Conservation (phyloP, 2,888 invertebrate species). For the Fragum fragum region DNA sequence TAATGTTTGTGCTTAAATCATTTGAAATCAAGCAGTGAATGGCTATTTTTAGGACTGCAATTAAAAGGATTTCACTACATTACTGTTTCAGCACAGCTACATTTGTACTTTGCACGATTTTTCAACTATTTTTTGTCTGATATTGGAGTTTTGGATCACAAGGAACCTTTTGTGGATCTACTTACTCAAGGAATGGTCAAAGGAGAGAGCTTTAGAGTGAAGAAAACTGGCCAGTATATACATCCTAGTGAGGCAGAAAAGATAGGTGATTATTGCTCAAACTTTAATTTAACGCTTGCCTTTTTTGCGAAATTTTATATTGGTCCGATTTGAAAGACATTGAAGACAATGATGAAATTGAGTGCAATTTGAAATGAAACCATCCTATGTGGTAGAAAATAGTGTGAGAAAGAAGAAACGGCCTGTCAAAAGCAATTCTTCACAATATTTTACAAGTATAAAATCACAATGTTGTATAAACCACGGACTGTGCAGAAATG, state of each 20-base stretch:
- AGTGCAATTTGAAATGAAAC: too few relatives aligned
- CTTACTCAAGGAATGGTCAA: slow-evolving; percentile 96
- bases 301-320: too few relatives aligned
- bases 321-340: too few relatives aligned
- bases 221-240: slow-evolving; percentile 93
- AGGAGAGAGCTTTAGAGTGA: slow-evolving; percentile 87
- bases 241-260: slow-evolving; percentile 89
- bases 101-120: slow-evolving; percentile 98
- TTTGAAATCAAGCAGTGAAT: too few relatives aligned
- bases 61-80: too few relatives aligned
- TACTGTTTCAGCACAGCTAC: slow-evolving; percentile 93
- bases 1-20: too few relatives aligned
- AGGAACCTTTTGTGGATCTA: slow-evolving; percentile 96
- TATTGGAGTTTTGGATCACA: slow-evolving; percentile 90
- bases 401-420: slow-evolving; percentile 1
- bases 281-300: not conserved
- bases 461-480: too few relatives aligned
- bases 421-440: not conserved
- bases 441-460: slow-evolving; percentile 11
- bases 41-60: too few relatives aligned
- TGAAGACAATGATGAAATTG: too few relatives aligned
- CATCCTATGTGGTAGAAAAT: too few relatives aligned
- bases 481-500: not conserved
- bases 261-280: not conserved
- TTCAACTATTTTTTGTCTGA: slow-evolving; percentile 95